A percentile compares a stretch with the other conserved stretches of the same genome.
These are phyloP conservation scores for Mnemiopsis leidyi DNA, from an alignment of 37 sponge, comb jelly and placozoan genomes.

Conservation along the genomic window DNA sequence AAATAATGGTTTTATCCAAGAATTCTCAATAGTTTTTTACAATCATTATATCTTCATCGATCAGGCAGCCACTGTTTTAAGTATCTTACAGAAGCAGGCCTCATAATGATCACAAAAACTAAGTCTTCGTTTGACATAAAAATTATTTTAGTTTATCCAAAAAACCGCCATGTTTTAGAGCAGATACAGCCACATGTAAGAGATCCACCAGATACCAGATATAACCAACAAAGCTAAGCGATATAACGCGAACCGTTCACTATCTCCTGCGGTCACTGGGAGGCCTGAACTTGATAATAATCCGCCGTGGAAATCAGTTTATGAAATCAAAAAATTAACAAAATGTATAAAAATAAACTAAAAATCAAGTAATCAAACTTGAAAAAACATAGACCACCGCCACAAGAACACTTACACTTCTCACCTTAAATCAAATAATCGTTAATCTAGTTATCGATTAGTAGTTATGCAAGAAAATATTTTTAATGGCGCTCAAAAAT, in stretches of 20 bases:
- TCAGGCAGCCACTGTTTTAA: background rate
- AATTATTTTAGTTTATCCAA: background rate
- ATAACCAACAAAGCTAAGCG: background rate
- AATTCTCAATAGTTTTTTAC: background rate
- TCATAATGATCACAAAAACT: background rate
- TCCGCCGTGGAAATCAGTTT: background rate
- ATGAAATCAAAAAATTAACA: background rate
- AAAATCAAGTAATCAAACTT: background rate
- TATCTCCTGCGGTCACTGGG: background rate
- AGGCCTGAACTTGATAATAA: background rate
- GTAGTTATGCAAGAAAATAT: no score
- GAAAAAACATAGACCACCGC: background rate
- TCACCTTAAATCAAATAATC: no score
- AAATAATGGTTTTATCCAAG: background rate
- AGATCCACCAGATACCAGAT: background rate
- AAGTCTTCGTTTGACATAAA: background rate
- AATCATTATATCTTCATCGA: background rate
- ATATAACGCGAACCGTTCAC: background rate
- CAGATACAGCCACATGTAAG: background rate
- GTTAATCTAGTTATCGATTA: no score
- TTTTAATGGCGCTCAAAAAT: no score
- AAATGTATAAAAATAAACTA: background rate
- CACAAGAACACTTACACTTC: background rate
- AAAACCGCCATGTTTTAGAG: background rate
- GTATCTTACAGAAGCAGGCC: background rate